Evolutionary conservation across 2,797 vertebrate species (phyloP).

Genomic region (Propithecus perrieri): DNA sequence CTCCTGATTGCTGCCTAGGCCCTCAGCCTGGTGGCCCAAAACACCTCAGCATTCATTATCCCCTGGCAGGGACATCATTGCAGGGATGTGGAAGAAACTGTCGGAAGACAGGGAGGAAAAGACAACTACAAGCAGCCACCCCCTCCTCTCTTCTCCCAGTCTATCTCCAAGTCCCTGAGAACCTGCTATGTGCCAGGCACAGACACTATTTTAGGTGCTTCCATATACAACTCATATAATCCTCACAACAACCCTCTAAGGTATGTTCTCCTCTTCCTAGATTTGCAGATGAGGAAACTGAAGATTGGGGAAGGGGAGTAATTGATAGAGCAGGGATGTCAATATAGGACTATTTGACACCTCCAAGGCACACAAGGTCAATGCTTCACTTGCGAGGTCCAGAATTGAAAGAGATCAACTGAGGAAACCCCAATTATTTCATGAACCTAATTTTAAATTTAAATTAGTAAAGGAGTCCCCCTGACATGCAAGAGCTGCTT

Average conservation of each 20-base stretch:
- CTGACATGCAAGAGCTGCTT: not conserved
- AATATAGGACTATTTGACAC: not conserved
- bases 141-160: not conserved
- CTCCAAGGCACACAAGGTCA: constrained; percentile 50
- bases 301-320: not conserved
- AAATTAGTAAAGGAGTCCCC: not conserved
- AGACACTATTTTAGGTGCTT: not conserved
- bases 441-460: not conserved
- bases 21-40: not conserved
- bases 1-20: constrained; percentile 9
- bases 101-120: not conserved
- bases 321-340: not conserved
- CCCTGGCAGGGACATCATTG: not conserved
- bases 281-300: not conserved
- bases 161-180: not conserved
- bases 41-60: not conserved
- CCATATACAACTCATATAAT: not conserved
- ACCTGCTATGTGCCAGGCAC: not conserved
- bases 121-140: not conserved
- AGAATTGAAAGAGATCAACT: not conserved
- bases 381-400: constrained; percentile 11
- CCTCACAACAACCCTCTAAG: not conserved
- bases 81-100: not conserved
- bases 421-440: not conserved
- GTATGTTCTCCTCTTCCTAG: not conserved